Evolutionary conservation across 2,888 invertebrate species (phyloP), one percentile per base, ranked within the genome.

Genomic region (Cheilosia grossa): DNA sequence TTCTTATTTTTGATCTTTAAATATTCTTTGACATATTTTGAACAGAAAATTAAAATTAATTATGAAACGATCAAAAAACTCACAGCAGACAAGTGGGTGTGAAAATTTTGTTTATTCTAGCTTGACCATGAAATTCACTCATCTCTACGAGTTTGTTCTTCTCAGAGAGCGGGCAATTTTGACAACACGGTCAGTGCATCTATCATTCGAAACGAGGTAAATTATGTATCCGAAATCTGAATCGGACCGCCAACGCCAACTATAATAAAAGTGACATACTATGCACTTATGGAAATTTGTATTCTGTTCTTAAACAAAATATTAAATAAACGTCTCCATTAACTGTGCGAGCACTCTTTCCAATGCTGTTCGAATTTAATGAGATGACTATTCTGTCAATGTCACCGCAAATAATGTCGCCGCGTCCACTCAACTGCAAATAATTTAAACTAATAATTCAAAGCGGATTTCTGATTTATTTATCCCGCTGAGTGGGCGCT

Each of bases 391-490:
- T 49, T 24, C 56, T 9, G 47, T 49, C 75, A 67, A 67, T 75
- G 75, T 59, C 75, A 75, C 37, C 54, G 54, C 73, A 44, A 30
- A 42, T 9, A 40, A 42, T 61, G 51, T 30, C 17, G 40, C 59
- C 19, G 15, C 27, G 56, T 27, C 15, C 59, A 66, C 56, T 49
- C 70, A 77, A 59, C 54, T 70, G 54, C 53, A 13, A 30, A 77
- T 77, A 82, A 77, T 66, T 77, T 40, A 77, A 58, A 74, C 13
- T 67, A 63, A 80, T 69, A 24, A 3, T 63, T 54, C 49, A 58
- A 82, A 64, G 64, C 67, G 44, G 24, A 44, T 42, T 64, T 82
- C n/a, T 82, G 77, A 82, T 77, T 77, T 72, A 82, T 82, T 64
- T 72, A 40, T 58, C 59, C 58, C 40, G 40, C n/a, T 49, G 47